phyloP scores from a whole-genome alignment of 1,140 invertebrate genomes.

The Aleiodes sp. region DNA sequence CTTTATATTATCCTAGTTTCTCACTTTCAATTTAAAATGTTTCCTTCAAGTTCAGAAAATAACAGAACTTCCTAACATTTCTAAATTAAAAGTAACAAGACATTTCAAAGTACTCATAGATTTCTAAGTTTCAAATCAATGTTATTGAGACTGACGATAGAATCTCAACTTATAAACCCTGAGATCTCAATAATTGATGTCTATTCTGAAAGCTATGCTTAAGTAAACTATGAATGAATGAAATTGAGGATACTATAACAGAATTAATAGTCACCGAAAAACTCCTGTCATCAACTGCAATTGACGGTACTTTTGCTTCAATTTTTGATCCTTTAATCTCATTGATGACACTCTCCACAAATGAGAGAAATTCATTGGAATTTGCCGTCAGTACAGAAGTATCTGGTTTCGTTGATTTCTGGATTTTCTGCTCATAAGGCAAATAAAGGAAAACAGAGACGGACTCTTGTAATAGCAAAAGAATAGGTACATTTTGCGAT shows the following conservation, averaged over 20 bases:
- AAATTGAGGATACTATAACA: conserved; percentile 45
- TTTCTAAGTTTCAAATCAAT: too few relatives aligned
- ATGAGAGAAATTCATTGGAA: conserved; percentile 77
- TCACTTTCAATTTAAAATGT: too few relatives aligned
- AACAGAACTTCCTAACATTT: too few relatives aligned
- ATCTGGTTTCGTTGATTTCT: conserved; percentile 60
- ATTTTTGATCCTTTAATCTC: conserved; percentile 67
- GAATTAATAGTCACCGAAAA: conserved; percentile 69
- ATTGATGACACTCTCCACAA: conserved; percentile 79
- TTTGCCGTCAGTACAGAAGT: conserved; percentile 69
- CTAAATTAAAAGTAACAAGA: too few relatives aligned
- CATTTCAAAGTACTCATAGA: too few relatives aligned
- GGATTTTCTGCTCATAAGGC: conserved; percentile 51
- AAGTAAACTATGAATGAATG: conserved; percentile 20
- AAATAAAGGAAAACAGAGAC: conserved; percentile 48
- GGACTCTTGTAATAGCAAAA: conserved; percentile 30
- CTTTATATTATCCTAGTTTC: too few relatives aligned
- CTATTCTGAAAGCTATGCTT: too few relatives aligned
- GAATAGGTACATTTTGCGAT: neutral
- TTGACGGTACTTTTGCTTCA: conserved; percentile 59
- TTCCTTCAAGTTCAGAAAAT: too few relatives aligned
- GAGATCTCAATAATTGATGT: too few relatives aligned
- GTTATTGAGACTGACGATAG: too few relatives aligned
- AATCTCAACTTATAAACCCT: too few relatives aligned
- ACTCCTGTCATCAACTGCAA: conserved; percentile 57